phyloP scores from a whole-genome alignment of 2,113 vertebrate species.

The Macrotis lagotis region DNA sequence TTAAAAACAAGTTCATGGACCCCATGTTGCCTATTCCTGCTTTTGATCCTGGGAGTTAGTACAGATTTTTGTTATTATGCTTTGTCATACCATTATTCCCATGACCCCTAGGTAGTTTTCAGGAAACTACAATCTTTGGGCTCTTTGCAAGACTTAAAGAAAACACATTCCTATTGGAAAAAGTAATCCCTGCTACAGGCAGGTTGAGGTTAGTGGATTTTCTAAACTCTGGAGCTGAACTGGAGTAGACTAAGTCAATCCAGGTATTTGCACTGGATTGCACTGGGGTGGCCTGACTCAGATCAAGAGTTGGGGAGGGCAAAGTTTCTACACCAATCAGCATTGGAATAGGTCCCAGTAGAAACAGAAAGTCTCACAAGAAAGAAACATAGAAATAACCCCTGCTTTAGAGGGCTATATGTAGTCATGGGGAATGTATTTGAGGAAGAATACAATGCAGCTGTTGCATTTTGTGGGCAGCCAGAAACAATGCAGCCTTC shows the following conservation, averaged over 20 bases:
- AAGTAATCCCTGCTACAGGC: background rate
- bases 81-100: background rate
- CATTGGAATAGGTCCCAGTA: background rate
- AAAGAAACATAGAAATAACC: background rate
- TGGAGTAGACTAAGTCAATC: background rate
- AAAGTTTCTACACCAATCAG: background rate
- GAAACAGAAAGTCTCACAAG: background rate
- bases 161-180: background rate
- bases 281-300: background rate
- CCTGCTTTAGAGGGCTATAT: background rate
- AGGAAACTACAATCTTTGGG: background rate
- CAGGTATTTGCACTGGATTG: background rate
- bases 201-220: background rate
- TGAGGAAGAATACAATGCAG: background rate
- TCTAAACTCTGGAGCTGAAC: background rate
- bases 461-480: background rate
- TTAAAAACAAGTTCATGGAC: background rate
- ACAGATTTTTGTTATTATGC: background rate
- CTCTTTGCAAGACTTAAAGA: background rate
- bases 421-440: background rate
- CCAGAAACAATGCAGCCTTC: background rate
- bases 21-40: background rate
- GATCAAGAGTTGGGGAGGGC: background rate
- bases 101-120: background rate
- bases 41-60: background rate